Evolutionary conservation across 2,888 invertebrate species (phyloP), one percentile per base, ranked within the genome.

Genomic region (Caenorhabditis japonica): DNA sequence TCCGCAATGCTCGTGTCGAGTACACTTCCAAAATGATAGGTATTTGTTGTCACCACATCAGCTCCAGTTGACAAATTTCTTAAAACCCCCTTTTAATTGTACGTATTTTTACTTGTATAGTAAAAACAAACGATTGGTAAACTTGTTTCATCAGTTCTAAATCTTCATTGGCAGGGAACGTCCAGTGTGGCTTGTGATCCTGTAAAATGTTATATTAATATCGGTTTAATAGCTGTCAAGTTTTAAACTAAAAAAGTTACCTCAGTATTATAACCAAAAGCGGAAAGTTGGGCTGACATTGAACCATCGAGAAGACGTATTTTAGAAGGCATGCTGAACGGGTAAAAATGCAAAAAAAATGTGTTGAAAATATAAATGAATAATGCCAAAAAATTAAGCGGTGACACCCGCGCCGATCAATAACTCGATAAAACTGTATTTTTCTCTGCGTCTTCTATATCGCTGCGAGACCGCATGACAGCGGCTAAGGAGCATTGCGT

Each of bases 21-120:
- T 4, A 58, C 53, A 13, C 62, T 74, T 3, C 69, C 74, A 69
- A 33, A 62, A 21, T 74, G 74, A 55, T 74, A 74, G 2, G 74
- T 74, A 17, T 74, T 74, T 4, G 69, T 74, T 7, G 74, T 74
- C 0, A 69, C 49, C 5, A 30, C 12, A 10, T 69, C 58, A 3
- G 55, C 44, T 4, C 44, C 43, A 3, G 53, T 8, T 7, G 53
- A 36, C 21, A 55, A 17, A 39, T 47, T 66, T 3, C 73, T 73
- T 33, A 12, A 61, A 33, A 46, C 17, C 21, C 39, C 19, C 8
- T 15, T 13, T 41, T 41, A 12, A 30, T 41, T 12, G 10, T 12
- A 21, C 4, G 13, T 25, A 19, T 17, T 1, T 30, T 41, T 17
- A 55, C 17, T 7, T 38, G 17, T 5, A 3, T 33, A 41, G 52